Percentiles rank a stretch among this genome's conserved stretches.
Conservation (phyloP, 2,888 invertebrate species). For the Gasteruption jaculator region DNA sequence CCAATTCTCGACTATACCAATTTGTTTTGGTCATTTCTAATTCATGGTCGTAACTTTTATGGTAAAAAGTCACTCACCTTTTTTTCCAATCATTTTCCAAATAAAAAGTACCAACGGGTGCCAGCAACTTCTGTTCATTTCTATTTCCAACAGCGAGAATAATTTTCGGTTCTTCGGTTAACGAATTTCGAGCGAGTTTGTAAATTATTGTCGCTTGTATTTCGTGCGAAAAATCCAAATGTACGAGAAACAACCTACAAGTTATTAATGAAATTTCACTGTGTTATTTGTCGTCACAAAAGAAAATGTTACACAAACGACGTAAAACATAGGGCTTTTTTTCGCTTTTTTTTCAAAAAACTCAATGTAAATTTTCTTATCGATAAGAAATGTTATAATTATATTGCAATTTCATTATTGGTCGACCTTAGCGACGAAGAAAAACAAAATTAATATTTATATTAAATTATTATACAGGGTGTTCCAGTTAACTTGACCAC, state of each 20-base stretch:
- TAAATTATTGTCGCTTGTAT: slow-evolving; percentile 39
- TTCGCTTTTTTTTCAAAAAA: not conserved
- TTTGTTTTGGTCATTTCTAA: not conserved
- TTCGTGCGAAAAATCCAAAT: slow-evolving; percentile 35
- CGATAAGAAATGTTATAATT: not conserved
- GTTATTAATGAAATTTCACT: slow-evolving; percentile 1
- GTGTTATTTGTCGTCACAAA: not conserved
- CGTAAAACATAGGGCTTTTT: not conserved
- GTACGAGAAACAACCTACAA: slow-evolving; percentile 39
- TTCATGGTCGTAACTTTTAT: too few relatives aligned
- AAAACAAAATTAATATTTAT: too few relatives aligned
- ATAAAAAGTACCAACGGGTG: slow-evolving; percentile 27
- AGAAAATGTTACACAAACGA: not conserved
- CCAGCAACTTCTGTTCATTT: slow-evolving; percentile 29
- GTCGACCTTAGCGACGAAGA: too few relatives aligned
- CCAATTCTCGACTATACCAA: not conserved
- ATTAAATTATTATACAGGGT: too few relatives aligned
- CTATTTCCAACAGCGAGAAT: slow-evolving; percentile 33
- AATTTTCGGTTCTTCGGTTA: slow-evolving; percentile 18
- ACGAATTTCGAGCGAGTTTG: slow-evolving; percentile 14
- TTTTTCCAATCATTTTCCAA: slow-evolving; percentile 36
- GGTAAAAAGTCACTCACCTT: slow-evolving; percentile 33
- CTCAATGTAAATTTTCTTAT: not conserved
- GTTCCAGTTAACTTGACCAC: too few relatives aligned
- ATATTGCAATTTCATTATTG: not conserved